Evolutionary conservation across 2,113 vertebrate genomes (phyloP), one percentile per base, ranked within the genome.

Genomic region (Peromyscus leucopus): DNA sequence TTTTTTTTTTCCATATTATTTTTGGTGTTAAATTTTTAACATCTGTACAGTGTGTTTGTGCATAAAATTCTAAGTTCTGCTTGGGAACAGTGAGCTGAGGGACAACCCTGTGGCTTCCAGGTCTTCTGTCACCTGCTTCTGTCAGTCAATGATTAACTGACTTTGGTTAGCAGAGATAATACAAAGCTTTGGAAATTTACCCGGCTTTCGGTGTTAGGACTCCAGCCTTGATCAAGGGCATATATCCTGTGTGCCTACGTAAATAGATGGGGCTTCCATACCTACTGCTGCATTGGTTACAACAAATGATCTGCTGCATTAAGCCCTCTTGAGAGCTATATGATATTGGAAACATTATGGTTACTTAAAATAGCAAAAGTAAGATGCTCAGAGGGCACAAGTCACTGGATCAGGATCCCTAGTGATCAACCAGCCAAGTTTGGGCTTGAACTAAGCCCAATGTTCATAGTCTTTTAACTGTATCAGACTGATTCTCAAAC

Each of bases 101-200:
- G 96, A 95, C 93, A 96, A 42, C 4, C 19, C 59, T 94, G 92
- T 57, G 90, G 71, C 83, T 92, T 93, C 91, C 85, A 85, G 84
- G 46, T 97, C 72, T 90, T 90, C 88, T 39, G 84, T 96, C 93
- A 93, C 96, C 93, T 87, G 90, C 59, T 95, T 96, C 96, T 92
- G 90, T 92, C 76, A 69, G 95, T 95, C 92, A 97, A 96, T 98
- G 76, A 98, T 98, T 98, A 96, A 97, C 94, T 96, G 74, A 72
- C 95, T 83, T 96, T 65, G 96, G 80, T 65, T 21, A 80, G 59
- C 61, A 93, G 75, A 97, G 90, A 92, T 78, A 95, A 95, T n/a
- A 57, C 80, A 89, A 71, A 82, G 79, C 90, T 92, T 90, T 93
- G 96, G 93, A 97, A 97, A 94, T 95, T 82, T 91, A 94, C 90